A percentile compares a stretch with the other conserved stretches of the same genome.
Evolutionary conservation across 2,888 invertebrate genomes (phyloP).

Genomic region (Chironomus riparius): DNA sequence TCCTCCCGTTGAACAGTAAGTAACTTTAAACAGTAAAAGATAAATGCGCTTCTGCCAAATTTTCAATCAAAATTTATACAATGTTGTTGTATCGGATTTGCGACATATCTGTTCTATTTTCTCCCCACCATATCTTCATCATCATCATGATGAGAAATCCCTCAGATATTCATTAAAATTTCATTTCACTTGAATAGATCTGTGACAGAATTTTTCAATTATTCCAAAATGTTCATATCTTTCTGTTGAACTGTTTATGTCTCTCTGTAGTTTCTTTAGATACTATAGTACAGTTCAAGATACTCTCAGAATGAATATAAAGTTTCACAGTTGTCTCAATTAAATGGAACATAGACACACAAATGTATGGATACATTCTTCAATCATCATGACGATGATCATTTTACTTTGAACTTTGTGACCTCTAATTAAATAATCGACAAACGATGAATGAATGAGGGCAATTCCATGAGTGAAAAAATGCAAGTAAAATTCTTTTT

Average conservation of each 20-base stretch:
- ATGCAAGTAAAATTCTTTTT: no score
- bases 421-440: constrained; percentile 25
- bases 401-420: background rate
- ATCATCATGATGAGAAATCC: background rate
- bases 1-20: no score
- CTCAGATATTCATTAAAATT: background rate
- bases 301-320: background rate
- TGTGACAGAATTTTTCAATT: constrained; percentile 7
- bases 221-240: background rate
- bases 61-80: no score
- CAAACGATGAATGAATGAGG: background rate
- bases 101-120: background rate
- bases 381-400: constrained; percentile 12
- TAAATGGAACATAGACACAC: background rate
- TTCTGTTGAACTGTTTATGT: no score
- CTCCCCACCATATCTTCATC: background rate
- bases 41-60: no score
- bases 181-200: background rate
- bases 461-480: no score
- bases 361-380: background rate
- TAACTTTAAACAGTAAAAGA: no score
- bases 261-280: no score
- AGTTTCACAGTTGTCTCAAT: no score
- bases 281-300: background rate
- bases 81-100: background rate